Conservation (phyloP, 1,140 invertebrate genomes). For the Geopemphigus sp. region DNA sequence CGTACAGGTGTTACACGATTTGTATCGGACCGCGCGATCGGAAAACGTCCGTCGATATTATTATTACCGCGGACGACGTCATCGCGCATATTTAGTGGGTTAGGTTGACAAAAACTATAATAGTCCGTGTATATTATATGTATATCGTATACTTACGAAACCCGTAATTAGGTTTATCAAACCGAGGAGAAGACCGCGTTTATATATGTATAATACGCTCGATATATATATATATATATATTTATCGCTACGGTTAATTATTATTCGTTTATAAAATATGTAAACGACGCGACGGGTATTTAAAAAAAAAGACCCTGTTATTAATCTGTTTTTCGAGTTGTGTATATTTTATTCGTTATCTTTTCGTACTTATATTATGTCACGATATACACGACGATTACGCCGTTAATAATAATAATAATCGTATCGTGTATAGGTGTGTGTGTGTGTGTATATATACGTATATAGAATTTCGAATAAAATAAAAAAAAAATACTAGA, state of each 20-base stretch:
- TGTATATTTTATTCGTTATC: slow-evolving; percentile 4
- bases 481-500: neutral
- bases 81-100: too few relatives aligned
- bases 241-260: slow-evolving; percentile 1
- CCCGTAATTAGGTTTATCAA: slow-evolving; percentile 10
- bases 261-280: neutral
- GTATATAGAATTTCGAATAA: neutral
- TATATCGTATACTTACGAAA: too few relatives aligned
- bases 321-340: slow-evolving; percentile 3
- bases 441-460: too few relatives aligned
- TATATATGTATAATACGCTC: neutral
- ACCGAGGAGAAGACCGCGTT: neutral
- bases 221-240: neutral
- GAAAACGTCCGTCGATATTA: neutral
- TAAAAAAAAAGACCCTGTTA: slow-evolving; percentile 5
- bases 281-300: neutral
- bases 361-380: neutral
- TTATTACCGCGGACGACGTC: neutral
- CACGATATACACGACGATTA: neutral
- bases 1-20: too few relatives aligned
- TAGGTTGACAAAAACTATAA: neutral
- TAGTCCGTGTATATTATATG: neutral
- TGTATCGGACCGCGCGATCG: too few relatives aligned
- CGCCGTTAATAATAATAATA: neutral
- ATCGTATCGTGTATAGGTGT: neutral